Conservation (phyloP, 2,888 invertebrate species). For the Lydus trimaculatus region DNA sequence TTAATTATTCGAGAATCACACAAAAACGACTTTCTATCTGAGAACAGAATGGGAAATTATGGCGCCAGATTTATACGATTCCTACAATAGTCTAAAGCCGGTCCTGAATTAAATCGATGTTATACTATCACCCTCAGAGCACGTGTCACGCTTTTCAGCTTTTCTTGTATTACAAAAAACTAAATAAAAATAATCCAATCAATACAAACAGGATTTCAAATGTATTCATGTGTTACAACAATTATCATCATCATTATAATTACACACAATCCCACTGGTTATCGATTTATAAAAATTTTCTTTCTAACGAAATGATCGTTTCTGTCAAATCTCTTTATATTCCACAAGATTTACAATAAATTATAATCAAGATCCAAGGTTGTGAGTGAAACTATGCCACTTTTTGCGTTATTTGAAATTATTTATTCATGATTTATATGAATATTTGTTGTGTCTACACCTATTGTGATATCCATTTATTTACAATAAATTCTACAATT, state of each 20-base stretch:
- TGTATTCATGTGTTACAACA: neutral
- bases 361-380: neutral
- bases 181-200: neutral
- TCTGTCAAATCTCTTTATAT: neutral
- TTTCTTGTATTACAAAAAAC: neutral
- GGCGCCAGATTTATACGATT: neutral
- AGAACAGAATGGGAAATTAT: no score
- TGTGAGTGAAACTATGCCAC: neutral
- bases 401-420: neutral
- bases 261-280: neutral
- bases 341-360: neutral
- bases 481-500: neutral
- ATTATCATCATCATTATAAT: neutral
- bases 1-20: no score
- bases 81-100: neutral
- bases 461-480: neutral
- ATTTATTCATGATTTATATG: neutral
- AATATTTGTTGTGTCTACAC: neutral
- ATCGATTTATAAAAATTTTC: neutral
- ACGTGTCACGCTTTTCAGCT: neutral
- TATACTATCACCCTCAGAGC: no score
- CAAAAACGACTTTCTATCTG: no score
- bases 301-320: neutral
- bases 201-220: neutral
- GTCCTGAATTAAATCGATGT: neutral